These are phyloP conservation scores for Montipora sp. DNA, from an alignment of 64 coral and sea anemone species.

Conservation along the genomic window DNA sequence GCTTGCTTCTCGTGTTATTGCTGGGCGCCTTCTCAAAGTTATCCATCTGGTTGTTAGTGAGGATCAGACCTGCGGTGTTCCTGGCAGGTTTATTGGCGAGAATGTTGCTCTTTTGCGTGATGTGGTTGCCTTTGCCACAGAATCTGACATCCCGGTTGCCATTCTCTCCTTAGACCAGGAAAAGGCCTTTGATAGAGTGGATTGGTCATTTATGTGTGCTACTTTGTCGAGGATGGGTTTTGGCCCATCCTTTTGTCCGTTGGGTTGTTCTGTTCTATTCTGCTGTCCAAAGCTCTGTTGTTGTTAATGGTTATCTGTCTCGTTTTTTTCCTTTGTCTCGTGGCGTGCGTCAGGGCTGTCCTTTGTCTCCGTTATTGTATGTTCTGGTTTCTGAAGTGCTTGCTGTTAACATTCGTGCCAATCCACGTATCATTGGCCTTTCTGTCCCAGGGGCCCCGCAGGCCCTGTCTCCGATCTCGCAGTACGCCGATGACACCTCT, in stretches of 20 bases:
- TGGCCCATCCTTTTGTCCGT: slow-evolving; percentile 21
- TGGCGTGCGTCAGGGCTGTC: slow-evolving; percentile 34
- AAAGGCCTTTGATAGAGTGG: slow-evolving; percentile 62
- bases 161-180: slow-evolving; percentile 30
- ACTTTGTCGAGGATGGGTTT: slow-evolving; percentile 19
- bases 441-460: background rate
- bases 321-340: slow-evolving; percentile 26
- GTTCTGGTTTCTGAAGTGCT: background rate
- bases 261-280: slow-evolving; percentile 17
- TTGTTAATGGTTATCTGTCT: slow-evolving; percentile 29
- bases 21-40: background rate
- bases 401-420: background rate
- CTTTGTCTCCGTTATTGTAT: slow-evolving; percentile 17
- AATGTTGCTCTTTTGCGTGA: slow-evolving; percentile 11
- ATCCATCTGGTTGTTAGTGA: background rate
- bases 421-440: background rate
- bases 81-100: slow-evolving; percentile 6
- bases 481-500: slow-evolving; percentile 37
- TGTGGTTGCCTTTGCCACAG: background rate
- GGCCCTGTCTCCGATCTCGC: background rate
- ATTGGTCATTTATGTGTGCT: background rate
- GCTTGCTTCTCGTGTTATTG: background rate
- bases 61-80: slow-evolving; percentile 50
- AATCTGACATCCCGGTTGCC: background rate
- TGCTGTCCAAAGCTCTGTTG: background rate